Conservation (phyloP, 2,888 invertebrate genomes). For the Limnephilus rhombicus region DNA sequence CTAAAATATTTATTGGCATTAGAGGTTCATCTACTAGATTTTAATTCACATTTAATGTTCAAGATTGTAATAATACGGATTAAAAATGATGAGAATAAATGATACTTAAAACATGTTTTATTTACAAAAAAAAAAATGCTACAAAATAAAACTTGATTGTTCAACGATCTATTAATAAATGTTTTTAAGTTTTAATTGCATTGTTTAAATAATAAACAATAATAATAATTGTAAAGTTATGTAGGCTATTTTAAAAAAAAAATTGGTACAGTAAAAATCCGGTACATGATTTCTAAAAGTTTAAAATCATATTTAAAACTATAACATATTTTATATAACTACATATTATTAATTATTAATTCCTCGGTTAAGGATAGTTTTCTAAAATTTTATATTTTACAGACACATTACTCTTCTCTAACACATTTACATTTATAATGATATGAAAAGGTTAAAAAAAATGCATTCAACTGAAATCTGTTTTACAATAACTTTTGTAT, state of each 20-base stretch:
- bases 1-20: not conserved
- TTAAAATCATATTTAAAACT: not conserved
- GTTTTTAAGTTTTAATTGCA: not conserved
- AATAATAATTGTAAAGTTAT: not conserved
- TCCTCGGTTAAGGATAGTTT: not conserved
- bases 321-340: not conserved
- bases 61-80: not conserved
- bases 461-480: not conserved
- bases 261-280: not conserved
- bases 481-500: slow-evolving; percentile 1
- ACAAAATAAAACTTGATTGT: not conserved
- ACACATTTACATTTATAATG: not conserved
- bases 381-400: not conserved
- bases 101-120: slow-evolving; percentile 11
- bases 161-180: not conserved
- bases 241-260: not conserved
- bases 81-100: not conserved
- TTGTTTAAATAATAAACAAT: not conserved
- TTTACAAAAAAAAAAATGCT: slow-evolving; percentile 18
- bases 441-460: not conserved
- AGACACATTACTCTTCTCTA: not conserved
- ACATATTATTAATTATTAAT: not conserved
- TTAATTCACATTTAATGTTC: not conserved
- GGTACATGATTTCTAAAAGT: not conserved
- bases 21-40: not conserved